These are phyloP conservation scores for Vipera ursinii DNA, from an alignment of 2,797 vertebrate genomes.

Conservation along the genomic window DNA sequence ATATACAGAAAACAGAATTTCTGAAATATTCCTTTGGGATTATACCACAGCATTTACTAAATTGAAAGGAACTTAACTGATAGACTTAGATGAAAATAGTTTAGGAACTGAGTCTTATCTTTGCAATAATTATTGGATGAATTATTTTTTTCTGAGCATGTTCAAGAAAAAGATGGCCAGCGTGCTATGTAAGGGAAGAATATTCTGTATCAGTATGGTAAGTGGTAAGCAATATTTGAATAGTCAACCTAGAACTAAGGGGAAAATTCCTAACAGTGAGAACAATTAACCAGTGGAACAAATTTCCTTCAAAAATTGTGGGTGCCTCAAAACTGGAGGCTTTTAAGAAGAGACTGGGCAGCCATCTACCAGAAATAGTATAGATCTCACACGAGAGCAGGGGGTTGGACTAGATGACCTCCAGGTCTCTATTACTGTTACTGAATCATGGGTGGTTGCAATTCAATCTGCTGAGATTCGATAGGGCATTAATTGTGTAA, in stretches of 20 bases:
- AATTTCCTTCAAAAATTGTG: neutral
- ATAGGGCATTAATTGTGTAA: neutral
- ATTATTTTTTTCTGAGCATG: neutral
- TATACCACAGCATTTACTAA: neutral
- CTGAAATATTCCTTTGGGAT: neutral
- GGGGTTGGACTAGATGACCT: neutral
- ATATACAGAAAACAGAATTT: neutral
- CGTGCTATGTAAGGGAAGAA: neutral
- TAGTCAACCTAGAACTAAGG: neutral
- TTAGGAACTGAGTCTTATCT: neutral
- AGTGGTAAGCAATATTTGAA: neutral
- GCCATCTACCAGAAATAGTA: neutral
- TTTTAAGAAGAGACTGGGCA: neutral
- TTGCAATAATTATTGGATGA: neutral
- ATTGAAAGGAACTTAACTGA: neutral
- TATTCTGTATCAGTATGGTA: neutral
- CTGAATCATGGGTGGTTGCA: neutral
- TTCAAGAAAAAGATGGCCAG: neutral
- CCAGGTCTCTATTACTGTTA: neutral
- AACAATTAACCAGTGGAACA: neutral
- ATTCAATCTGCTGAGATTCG: too few species aligned
- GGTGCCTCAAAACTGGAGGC: neutral
- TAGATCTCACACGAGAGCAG: neutral
- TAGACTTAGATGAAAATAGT: neutral
- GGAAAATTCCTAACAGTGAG: neutral